Conservation (phyloP, 2,888 invertebrate species). For the Leptodirus hochenwartii region DNA sequence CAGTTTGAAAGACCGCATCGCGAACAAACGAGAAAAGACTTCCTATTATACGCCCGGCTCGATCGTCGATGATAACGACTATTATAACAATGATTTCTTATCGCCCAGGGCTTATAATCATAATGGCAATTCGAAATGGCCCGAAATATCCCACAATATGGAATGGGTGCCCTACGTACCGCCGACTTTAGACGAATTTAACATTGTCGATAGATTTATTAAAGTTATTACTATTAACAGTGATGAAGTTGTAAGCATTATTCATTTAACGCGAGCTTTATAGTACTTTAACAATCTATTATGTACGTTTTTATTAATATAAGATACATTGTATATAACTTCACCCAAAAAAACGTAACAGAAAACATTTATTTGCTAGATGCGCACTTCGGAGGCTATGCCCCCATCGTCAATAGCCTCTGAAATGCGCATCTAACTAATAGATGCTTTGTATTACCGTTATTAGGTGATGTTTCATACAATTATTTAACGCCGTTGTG, state of each 20-base stretch:
- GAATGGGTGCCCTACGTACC: conserved; percentile 27
- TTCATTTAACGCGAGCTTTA: too few relatives aligned
- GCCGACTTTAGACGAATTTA: conserved; percentile 29
- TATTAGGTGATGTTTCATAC: too few relatives aligned
- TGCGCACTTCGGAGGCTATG: too few relatives aligned
- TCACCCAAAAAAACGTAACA: too few relatives aligned
- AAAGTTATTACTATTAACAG: conserved; percentile 34
- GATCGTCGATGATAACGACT: conserved; percentile 19
- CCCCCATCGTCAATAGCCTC: too few relatives aligned
- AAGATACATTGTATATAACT: too few relatives aligned
- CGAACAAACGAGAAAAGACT: conserved; percentile 21
- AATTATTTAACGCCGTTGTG: too few relatives aligned
- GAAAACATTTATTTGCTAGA: too few relatives aligned
- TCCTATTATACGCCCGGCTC: conserved; percentile 21
- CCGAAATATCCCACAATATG: conserved; percentile 28
- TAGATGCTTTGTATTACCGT: too few relatives aligned
- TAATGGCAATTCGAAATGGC: conserved; percentile 33
- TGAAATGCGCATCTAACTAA: too few relatives aligned
- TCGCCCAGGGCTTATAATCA: conserved; percentile 36
- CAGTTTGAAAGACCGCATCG: conserved; percentile 22
- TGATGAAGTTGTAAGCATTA: conserved; percentile 21
- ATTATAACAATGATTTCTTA: conserved; percentile 28
- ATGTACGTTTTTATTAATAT: too few relatives aligned
- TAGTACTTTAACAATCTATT: not conserved
- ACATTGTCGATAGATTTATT: conserved; percentile 37